Evolutionary conservation across 2,888 invertebrate species (phyloP).

Genomic region (Muscina levida): DNA sequence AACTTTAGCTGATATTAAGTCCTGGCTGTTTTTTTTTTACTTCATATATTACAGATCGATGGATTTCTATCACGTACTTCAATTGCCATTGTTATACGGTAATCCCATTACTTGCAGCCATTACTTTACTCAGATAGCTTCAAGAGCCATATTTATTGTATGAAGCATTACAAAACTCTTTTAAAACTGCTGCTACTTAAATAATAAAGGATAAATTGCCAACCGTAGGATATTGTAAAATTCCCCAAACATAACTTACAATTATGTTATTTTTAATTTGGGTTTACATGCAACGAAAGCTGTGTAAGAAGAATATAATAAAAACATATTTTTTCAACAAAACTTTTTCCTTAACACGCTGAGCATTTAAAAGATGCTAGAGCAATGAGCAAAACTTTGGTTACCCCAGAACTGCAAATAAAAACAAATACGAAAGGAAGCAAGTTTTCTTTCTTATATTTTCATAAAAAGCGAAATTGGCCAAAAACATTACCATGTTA

Average conservation of each 20-base stretch:
- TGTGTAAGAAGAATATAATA: not conserved
- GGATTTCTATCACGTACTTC: no score
- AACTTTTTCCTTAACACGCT: slow-evolving; percentile 34
- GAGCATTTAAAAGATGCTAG: slow-evolving; percentile 36
- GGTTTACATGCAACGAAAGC: slow-evolving; percentile 30
- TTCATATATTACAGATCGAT: no score
- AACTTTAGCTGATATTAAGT: no score
- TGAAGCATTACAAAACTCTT: not conserved
- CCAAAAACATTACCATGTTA: slow-evolving; percentile 44
- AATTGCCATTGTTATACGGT: no score
- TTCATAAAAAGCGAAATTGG: slow-evolving; percentile 31
- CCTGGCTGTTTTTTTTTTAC: no score
- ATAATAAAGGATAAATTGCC: slow-evolving; percentile 25
- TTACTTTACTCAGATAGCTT: no score
- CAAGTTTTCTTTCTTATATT: not conserved
- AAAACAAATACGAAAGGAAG: not conserved
- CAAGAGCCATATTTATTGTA: not conserved
- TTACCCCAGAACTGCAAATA: not conserved
- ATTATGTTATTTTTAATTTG: slow-evolving; percentile 57
- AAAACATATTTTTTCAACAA: slow-evolving; percentile 35
- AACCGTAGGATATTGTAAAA: slow-evolving; percentile 32
- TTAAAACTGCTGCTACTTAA: slow-evolving; percentile 9
- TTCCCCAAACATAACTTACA: slow-evolving; percentile 38
- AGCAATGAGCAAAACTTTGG: slow-evolving; percentile 47
- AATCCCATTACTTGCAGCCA: no score